Conservation (phyloP, 1,140 invertebrate genomes). For the Penaeus vannamei region DNA sequence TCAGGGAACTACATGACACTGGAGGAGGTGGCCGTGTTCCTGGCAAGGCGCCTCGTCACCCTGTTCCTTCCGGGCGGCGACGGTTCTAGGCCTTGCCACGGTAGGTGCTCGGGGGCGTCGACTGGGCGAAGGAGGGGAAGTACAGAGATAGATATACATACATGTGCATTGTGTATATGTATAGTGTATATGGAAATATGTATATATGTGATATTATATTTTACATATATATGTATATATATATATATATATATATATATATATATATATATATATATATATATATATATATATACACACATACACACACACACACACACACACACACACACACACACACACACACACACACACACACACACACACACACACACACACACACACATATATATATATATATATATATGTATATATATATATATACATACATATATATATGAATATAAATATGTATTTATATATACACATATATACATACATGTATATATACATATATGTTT, state of each 20-base stretch:
- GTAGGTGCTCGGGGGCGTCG: slow-evolving; percentile 65
- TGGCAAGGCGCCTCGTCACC: slow-evolving; percentile 69
- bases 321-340: neutral
- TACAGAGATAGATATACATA: neutral
- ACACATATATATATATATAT: slow-evolving; percentile 35
- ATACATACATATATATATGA: slow-evolving; percentile 6
- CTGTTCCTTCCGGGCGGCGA: slow-evolving; percentile 71
- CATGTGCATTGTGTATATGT: too few relatives aligned
- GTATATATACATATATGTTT: neutral
- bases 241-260: too few relatives aligned
- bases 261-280: too few relatives aligned
- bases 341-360: neutral
- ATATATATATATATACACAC: too few relatives aligned
- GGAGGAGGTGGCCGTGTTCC: slow-evolving; percentile 70
- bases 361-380: neutral
- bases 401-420: slow-evolving; percentile 23
- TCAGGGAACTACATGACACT: slow-evolving; percentile 70
- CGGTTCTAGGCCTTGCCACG: slow-evolving; percentile 72
- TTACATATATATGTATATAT: too few relatives aligned
- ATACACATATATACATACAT: neutral
- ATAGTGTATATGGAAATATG: too few relatives aligned
- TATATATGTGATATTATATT: too few relatives aligned
- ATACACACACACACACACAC: neutral
- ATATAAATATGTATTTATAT: neutral
- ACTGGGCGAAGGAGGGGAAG: neutral